Base-by-base conservation (phyloP, 2,888 invertebrate species). In the Pardosa pseudoannulata region DNA sequence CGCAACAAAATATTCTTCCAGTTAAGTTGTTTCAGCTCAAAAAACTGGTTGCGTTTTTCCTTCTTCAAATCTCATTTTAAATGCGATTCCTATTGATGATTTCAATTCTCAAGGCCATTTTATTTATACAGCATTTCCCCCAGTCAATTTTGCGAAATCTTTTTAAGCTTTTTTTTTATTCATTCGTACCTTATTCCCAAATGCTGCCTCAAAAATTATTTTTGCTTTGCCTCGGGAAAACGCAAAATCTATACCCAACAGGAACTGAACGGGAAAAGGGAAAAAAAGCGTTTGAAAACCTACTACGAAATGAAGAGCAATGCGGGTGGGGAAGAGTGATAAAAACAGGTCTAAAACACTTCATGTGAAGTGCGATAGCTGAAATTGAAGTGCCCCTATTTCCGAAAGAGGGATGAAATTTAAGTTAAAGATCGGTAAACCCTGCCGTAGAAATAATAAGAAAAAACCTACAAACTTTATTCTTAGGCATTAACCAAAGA, bases 301-400 rank as follows among this genome's bases (percentile, higher is more conserved):
- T 31, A 23, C 29, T 31, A 64, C 7, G 70, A 71, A 79, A 68
- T 31, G 73, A 73, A 75, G 36, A 70, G 39, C 1, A 50, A 46
- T 16, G 9, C 41, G 56, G 23, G 19, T 2, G 36, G 32, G 36
- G 27, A 32, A 71, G 76, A 71, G 64, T 62, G 71, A 71, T 46
- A 83, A 83, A 82, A 76, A 39, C 76, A 76, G 76, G 41, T 50
- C 82, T 83, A 83, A 83, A 83, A 83, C 76, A 76, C 71, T 76
- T 83, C 76, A 29, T 39, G 67, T 46, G 50, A 73, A 32, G 46
- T 1, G 50, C 64, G 75, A 83, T 76, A 71, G 71, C 76, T 71
- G 68, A 78, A 83, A 83, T 83, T 78, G 83, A 83, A 78, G 83
- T 78, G 67, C 65, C 65, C n/a, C 72, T 67, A 71, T 78, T 76